Base-by-base conservation (phyloP, 2,888 invertebrate genomes). In the Apodemia mormo region DNA sequence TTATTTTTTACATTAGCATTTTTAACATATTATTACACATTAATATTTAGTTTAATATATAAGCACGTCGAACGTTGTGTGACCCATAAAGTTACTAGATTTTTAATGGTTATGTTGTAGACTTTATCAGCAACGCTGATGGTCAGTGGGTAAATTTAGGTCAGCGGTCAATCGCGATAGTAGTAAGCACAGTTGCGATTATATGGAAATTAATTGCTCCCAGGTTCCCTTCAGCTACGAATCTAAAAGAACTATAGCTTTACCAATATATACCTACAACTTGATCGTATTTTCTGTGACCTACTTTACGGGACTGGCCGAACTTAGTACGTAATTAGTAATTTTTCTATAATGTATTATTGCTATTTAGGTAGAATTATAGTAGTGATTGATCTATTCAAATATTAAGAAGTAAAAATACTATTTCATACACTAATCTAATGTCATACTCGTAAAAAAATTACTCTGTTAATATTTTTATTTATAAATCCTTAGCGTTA, bases 161-260 rank as follows among this genome's bases (percentile, higher is more conserved):
- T 90, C 92, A 89, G 79, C 86, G 88, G 88, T 91, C 86, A 87
- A 89, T 88, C 85, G 86, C 81, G 89, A 90, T 90, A 89, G 79
- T 79, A 77, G 78, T 80, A 81, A 85, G 84, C 86, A 83, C 80
- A 84, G 75, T 84, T 76, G 85, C 86, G 88, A 88, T 89, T 88
- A 86, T 85, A 87, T 88, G 87, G 82, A 88, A 90, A 90, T 90
- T 85, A 85, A 84, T 82, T 85, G 84, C 82, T 82, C 81, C 76
- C 76, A 72, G 69, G 72, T 52, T 52, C n/a, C 73, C 64, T 70
- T 68, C 65, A 64, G 37, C 68, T 71, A 65, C 65, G 67, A 71
- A 67, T 64, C 64, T 64, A 67, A 70, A 68, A 72, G 70, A 65
- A 65, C 65, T 64, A 43, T 69, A 65, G 54, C 65, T 54, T 40